Evolutionary conservation across 2,797 vertebrate genomes (phyloP).

Genomic region (Paramormyrops hopkinsi): DNA sequence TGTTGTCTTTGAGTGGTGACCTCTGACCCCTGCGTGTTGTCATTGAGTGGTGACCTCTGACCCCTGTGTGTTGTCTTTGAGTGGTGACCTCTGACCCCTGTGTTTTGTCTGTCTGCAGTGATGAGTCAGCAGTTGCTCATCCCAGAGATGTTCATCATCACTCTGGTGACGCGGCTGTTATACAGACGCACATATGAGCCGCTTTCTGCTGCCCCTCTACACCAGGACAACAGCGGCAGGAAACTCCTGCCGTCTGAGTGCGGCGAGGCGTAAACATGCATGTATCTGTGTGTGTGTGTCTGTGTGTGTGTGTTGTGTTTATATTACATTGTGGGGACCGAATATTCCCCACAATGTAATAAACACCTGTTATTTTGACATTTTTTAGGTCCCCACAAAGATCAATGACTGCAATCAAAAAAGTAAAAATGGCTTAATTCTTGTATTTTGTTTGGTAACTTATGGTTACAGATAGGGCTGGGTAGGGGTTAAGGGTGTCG

Average conservation of each 20-base stretch:
- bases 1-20: background rate
- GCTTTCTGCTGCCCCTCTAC: constrained; percentile 38
- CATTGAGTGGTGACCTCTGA: background rate
- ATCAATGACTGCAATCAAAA: no score
- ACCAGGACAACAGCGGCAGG: constrained; percentile 31
- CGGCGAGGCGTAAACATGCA: constrained; percentile 11
- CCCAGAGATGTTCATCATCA: constrained; percentile 80
- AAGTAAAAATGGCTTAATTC: no score
- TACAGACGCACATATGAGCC: constrained; percentile 64
- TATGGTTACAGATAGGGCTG: no score
- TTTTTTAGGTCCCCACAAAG: no score
- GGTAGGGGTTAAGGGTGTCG: no score
- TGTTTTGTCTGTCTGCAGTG: constrained; percentile 52
- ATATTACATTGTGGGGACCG: no score
- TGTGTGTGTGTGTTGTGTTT: background rate
- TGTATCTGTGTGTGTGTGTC: background rate
- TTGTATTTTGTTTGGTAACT: background rate
- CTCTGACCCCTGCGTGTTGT: background rate
- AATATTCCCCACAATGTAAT: no score
- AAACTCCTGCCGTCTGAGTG: constrained; percentile 35
- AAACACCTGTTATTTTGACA: no score
- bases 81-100: background rate
- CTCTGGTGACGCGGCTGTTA: constrained; percentile 60
- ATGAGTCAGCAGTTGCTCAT: constrained; percentile 77
- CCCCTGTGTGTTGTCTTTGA: constrained; percentile 1